These are phyloP conservation scores for Cyprinus carpio DNA, from an alignment of 2,113 vertebrate species.

Conservation along the genomic window DNA sequence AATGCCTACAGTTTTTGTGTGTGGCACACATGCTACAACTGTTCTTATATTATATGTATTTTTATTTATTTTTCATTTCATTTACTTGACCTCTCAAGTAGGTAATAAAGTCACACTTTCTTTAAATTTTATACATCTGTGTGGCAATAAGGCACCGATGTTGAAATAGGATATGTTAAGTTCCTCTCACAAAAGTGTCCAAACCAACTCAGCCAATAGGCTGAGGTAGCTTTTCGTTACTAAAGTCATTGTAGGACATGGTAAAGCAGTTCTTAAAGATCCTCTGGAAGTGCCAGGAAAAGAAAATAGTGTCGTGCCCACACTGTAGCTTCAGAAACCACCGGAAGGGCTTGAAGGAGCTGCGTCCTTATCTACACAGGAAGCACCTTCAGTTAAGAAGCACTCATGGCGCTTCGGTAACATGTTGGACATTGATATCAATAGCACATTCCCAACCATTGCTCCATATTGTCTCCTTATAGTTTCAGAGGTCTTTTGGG, in stretches of 20 bases:
- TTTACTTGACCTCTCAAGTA: neutral
- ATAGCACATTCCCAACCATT: neutral
- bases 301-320: conserved; percentile 38
- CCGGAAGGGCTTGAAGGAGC: conserved; percentile 45
- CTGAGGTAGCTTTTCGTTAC: neutral
- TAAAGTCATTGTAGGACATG: conserved; percentile 15
- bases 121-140: conserved; percentile 18
- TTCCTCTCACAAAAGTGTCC: neutral
- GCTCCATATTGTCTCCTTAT: neutral
- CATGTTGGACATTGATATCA: neutral
- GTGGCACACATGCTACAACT: conserved; percentile 26
- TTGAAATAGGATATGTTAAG: conserved; percentile 5
- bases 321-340: conserved; percentile 37
- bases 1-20: conserved; percentile 28
- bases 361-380: conserved; percentile 59
- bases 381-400: conserved; percentile 60
- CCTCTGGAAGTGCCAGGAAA: neutral
- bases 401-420: neutral
- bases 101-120: neutral
- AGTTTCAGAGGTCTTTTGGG: neutral
- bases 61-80: neutral
- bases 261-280: conserved; percentile 29
- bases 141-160: neutral
- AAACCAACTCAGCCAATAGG: conserved; percentile 11
- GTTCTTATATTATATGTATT: neutral